These are phyloP conservation scores for Hemicordylus capensis DNA, from an alignment of 2,113 vertebrate species.

Conservation along the genomic window DNA sequence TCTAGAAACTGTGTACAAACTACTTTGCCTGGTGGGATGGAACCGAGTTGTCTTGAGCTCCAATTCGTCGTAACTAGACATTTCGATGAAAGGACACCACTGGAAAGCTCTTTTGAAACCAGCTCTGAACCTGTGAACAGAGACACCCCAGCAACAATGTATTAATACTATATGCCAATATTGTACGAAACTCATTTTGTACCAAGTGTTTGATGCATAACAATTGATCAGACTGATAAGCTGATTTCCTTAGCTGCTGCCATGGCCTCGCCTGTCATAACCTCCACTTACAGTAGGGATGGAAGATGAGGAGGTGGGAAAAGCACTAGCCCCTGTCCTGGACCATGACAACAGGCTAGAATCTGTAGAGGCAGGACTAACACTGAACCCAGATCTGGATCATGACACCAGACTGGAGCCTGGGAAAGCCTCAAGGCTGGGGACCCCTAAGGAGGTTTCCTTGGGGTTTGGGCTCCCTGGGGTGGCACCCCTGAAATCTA, in stretches of 20 bases:
- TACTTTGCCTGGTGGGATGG: constrained; percentile 87
- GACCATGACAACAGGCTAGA: too few relatives aligned
- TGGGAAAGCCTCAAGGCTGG: too few relatives aligned
- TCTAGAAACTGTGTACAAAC: constrained; percentile 89
- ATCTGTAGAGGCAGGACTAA: too few relatives aligned
- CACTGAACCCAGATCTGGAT: too few relatives aligned
- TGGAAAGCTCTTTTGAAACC: constrained; percentile 93
- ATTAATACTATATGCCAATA: not conserved
- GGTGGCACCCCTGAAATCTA: too few relatives aligned
- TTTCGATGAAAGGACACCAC: constrained; percentile 94
- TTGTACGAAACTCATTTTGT: not conserved
- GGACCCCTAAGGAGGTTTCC: too few relatives aligned
- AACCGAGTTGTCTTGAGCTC: constrained; percentile 87
- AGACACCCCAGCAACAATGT: not conserved
- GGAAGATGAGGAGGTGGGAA: too few relatives aligned
- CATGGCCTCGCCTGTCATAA: too few relatives aligned
- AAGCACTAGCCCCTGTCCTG: too few relatives aligned
- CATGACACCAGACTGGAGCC: too few relatives aligned
- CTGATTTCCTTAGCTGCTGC: not conserved
- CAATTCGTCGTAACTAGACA: constrained; percentile 90
- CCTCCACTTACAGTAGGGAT: too few relatives aligned
- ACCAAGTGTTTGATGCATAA: not conserved
- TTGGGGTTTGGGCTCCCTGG: too few relatives aligned
- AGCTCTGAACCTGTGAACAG: constrained; percentile 86
- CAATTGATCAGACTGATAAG: not conserved